Base-by-base conservation (phyloP, 2,888 invertebrate genomes). In the Aelia acuminata region DNA sequence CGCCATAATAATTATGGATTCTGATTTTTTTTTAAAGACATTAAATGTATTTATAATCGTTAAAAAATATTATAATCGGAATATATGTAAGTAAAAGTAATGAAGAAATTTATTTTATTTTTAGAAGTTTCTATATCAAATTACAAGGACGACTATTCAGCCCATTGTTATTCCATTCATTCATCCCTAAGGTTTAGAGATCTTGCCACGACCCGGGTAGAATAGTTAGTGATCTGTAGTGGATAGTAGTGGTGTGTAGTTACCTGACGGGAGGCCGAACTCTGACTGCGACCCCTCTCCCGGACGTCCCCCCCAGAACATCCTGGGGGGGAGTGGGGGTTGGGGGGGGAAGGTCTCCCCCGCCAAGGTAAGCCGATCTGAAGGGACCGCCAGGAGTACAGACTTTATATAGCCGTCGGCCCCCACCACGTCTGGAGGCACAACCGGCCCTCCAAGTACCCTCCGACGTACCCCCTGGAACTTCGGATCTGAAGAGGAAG, bases 401-500 rank as follows among this genome's bases (percentile, higher is more conserved):
- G 87, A 70, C 87, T 87, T 87, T 87, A 87, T 87, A 87, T 87
- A 87, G 87, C 87, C 47, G 63, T 57, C 57, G 63, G 43, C 87
- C 70, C 87, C 87, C 87, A 63, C 87, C 80, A 80, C 80, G 80
- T 13, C 87, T 70, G 85, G 85, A 85, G 39, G 49, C 53, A 85
- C 49, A 35, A 4, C 22, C 70, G 18, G 70, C 70, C 5, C 53
- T 53, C 18, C 31, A 70, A 35, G 80, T 35, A 43, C 20, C 43
- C 18, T 31, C 22, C 75, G 75, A 75, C 20, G 75, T 75, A 75
- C 75, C 39, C 3, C 43, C 43, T 39, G 80, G 80, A 47, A 80
- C 39, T 43, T 22, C 10, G 43, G 43, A 39, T n/a, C 7, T 15
- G 22, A 43, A 0, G 43, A 80, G n/a, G 43, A 39, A 80, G 4